These are phyloP conservation scores for Pseudonaja textilis DNA, from an alignment of 2,113 vertebrate species.

Conservation along the genomic window DNA sequence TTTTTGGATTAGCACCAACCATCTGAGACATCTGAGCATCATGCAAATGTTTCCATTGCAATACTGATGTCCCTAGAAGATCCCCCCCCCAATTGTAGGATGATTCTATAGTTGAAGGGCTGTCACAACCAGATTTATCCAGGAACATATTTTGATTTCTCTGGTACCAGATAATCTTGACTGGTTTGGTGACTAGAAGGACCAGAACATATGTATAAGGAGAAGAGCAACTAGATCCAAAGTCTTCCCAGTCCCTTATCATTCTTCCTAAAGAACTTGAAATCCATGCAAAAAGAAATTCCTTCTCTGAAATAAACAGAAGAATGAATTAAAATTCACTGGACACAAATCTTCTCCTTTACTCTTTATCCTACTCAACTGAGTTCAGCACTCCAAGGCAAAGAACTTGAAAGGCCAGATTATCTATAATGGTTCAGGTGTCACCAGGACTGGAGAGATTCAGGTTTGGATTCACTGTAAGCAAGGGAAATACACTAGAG, in stretches of 20 bases:
- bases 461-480: not conserved
- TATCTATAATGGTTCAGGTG: not conserved
- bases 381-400: not conserved
- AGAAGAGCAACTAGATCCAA: not conserved
- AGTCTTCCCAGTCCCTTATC: not conserved
- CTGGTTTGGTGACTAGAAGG: not conserved
- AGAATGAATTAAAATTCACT: not conserved
- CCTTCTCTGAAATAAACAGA: not conserved
- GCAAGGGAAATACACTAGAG: not conserved
- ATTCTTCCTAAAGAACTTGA: not conserved
- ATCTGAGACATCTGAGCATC: slow-evolving; percentile 8
- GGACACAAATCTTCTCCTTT: not conserved
- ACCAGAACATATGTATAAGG: not conserved
- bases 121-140: too few species aligned
- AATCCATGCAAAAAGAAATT: not conserved
- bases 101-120: not conserved
- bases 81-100: not conserved
- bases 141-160: not conserved
- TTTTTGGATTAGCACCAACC: slow-evolving; percentile 28
- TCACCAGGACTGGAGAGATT: not conserved
- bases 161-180: not conserved
- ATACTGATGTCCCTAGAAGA: not conserved
- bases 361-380: not conserved
- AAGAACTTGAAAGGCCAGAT: not conserved
- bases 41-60: not conserved